These are phyloP conservation scores for Sebastes minor DNA, from an alignment of 2,797 vertebrate species.

Conservation along the genomic window DNA sequence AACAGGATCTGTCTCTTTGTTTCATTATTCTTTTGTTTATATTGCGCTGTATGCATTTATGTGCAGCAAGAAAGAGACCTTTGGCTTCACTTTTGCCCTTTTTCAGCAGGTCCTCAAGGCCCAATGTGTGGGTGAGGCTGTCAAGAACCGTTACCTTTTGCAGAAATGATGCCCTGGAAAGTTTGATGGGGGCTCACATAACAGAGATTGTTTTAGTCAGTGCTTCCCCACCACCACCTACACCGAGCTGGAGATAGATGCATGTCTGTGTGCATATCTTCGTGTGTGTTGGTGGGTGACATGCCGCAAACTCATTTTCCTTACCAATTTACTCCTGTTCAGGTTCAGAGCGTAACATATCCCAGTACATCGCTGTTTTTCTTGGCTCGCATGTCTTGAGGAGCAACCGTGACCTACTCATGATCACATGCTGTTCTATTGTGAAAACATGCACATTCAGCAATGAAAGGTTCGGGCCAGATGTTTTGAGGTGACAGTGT, in stretches of 20 bases:
- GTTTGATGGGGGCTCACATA: conserved; percentile 62
- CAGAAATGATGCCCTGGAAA: conserved; percentile 57
- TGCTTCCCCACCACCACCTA: conserved; percentile 19
- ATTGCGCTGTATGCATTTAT: conserved; percentile 1
- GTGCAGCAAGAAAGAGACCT: conserved; percentile 23
- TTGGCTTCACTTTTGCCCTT: conserved; percentile 33
- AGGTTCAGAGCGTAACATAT: neutral
- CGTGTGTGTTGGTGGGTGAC: conserved; percentile 2
- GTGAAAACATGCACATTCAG: neutral
- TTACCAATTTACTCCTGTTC: neutral
- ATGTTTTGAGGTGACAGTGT: neutral
- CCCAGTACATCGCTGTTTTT: neutral
- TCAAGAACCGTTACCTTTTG: conserved; percentile 64
- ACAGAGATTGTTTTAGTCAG: conserved; percentile 56
- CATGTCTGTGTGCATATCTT: conserved; percentile 8
- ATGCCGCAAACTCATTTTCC: conserved; percentile 4
- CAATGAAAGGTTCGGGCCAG: neutral
- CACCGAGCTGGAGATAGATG: conserved; percentile 13
- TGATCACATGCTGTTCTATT: neutral
- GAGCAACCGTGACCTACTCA: neutral
- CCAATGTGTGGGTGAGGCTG: conserved; percentile 53
- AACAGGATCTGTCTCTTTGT: conserved; percentile 1
- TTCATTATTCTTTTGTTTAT: conserved; percentile 18
- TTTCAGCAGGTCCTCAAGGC: conserved; percentile 45
- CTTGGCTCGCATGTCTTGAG: neutral